Evolutionary conservation across 2,113 vertebrate species (phyloP), one percentile per base, ranked within the genome.

Genomic region (Passer montanus): DNA sequence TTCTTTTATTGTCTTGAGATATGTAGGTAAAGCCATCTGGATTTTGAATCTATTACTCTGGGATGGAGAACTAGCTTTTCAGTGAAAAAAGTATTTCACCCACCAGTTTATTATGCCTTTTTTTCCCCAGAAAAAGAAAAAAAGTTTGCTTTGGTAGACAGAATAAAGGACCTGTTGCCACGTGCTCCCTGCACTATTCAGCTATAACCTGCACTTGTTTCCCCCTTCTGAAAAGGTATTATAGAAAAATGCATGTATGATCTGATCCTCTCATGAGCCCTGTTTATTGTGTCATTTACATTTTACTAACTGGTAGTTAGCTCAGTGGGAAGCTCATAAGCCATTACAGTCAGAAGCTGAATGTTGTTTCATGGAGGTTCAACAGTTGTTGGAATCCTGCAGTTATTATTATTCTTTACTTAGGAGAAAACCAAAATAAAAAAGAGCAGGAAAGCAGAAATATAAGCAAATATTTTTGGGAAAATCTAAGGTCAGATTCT

Each of bases 271-370:
- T 89, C 70, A 62, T 69, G 79, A 86, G 15, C 31, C 84, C 59
- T 77, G 50, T 86, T 95, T 91, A 67, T 50, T 69, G 30, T 73
- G 39, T 31, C 59, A 74, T 92, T 90, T 94, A 55, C 28, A 49
- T 89, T 95, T 94, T 94, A 72, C 77, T 93, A 78, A 49, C 89
- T 84, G 31, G 39, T 91, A 72, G 52, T 81, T 90, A 90, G 66
- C 68, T 87, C 77, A 67, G 63, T 86, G 59, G 87, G 87, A 95
- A 94, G 30, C 75, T 92, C 81, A 83, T 66, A 85, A 85, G 24
- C 46, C 68, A 60, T 58, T 69, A 56, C 1, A 4, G 26, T 35
- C 73, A 77, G 41, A 74, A 91, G 62, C 28, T 72, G 83, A 89
- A 76, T 0, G 1, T 18, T 85, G 35, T 70, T 85, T 88, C 33